These are phyloP conservation scores for Perizoma flavofasciatum DNA, from an alignment of 2,888 invertebrate genomes.

Conservation along the genomic window DNA sequence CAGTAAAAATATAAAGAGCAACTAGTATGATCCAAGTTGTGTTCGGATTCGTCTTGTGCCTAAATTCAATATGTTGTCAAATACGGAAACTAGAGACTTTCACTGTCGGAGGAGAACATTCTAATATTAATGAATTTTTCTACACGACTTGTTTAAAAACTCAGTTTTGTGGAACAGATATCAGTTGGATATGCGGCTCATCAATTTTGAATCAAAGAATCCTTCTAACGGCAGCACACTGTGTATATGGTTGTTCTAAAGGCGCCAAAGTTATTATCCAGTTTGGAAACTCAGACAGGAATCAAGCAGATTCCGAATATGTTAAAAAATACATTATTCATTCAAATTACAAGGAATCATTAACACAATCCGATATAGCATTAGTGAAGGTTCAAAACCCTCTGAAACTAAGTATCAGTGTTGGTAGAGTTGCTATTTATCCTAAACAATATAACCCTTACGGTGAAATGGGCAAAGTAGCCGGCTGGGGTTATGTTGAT, in stretches of 20 bases:
- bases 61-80: slow-evolving; percentile 8
- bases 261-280: too few relatives aligned
- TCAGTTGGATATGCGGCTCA: background rate
- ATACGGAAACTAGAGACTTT: background rate
- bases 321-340: too few relatives aligned
- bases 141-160: background rate
- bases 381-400: too few relatives aligned
- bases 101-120: background rate
- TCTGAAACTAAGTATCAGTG: too few relatives aligned
- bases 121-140: background rate
- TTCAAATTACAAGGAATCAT: too few relatives aligned
- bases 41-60: slow-evolving; percentile 34
- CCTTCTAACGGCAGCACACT: background rate
- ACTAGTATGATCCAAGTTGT: slow-evolving; percentile 20
- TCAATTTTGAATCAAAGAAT: background rate
- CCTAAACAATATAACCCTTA: too few relatives aligned
- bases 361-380: too few relatives aligned
- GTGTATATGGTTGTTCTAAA: too few relatives aligned
- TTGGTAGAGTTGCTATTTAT: too few relatives aligned
- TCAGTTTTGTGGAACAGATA: background rate
- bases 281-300: too few relatives aligned
- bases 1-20: background rate
- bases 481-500: background rate
- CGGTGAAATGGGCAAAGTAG: background rate
- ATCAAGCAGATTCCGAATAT: too few relatives aligned